Evolutionary conservation across 2,113 vertebrate genomes (phyloP).

Genomic region (Aythya baeri): DNA sequence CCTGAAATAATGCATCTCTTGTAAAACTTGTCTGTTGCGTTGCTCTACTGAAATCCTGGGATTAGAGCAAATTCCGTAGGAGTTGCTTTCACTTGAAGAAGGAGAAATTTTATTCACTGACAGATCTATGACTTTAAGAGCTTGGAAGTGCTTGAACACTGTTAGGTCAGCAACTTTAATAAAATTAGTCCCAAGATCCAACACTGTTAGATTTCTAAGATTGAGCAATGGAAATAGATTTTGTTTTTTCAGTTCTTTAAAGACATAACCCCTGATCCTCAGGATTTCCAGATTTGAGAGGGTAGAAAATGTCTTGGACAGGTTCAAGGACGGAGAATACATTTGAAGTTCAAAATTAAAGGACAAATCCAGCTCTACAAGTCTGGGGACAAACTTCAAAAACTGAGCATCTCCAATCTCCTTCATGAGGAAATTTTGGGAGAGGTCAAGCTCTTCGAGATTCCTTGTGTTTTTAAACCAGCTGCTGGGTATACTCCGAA

Average conservation of each 20-base stretch:
- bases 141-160: constrained; percentile 80
- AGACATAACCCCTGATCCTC: constrained; percentile 87
- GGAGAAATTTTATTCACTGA: constrained; percentile 95
- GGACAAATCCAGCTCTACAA: constrained; percentile 89
- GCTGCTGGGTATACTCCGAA: constrained; percentile 66
- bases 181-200: constrained; percentile 95
- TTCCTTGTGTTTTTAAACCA: constrained; percentile 84
- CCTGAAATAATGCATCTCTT: constrained; percentile 89
- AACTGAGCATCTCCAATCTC: constrained; percentile 84
- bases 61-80: constrained; percentile 51
- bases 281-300: constrained; percentile 83
- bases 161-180: constrained; percentile 88
- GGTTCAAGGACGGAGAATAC: constrained; percentile 81
- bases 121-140: constrained; percentile 85
- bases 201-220: constrained; percentile 83
- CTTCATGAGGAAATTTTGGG: constrained; percentile 87
- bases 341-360: constrained; percentile 90
- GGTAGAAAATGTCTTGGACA: constrained; percentile 79
- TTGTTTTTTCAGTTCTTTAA: constrained; percentile 80
- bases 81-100: constrained; percentile 73
- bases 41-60: constrained; percentile 26
- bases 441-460: constrained; percentile 89
- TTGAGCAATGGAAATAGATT: constrained; percentile 77
- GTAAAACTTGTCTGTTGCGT: constrained; percentile 68
- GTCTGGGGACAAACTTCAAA: constrained; percentile 78